Evolutionary conservation across 2,888 invertebrate species (phyloP), one percentile per base, ranked within the genome.

Genomic region (Sceliomorpha sp.): DNA sequence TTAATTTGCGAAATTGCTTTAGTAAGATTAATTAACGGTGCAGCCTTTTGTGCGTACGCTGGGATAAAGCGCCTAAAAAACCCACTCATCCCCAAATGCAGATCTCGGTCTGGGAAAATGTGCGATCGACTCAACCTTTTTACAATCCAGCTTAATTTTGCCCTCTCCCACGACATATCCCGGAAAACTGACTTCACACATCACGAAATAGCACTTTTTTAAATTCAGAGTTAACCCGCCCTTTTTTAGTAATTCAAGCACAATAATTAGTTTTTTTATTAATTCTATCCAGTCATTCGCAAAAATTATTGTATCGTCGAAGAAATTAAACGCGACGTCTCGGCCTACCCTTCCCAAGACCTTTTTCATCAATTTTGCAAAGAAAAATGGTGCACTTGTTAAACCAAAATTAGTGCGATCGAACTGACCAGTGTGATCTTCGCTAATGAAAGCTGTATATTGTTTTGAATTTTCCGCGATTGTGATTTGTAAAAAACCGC

Each of bases 251-350:
- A 13, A 1, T 8, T 34, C 13, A 1, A 34, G 13, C 1, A 34
- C 13, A 1, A 13, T 13, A 13, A 34, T 6, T 10, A 34, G 14
- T 13, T 34, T 34, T 1, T 34, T 13, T 1, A 34, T 13, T 4
- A 34, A 2, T 15, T 8, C 45, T 24, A 32, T 17, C 76, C 66
- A 75, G 82, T 83, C 82, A n/a, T n/a, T n/a, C n/a, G n/a, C n/a
- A n/a, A n/a, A n/a, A n/a, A n/a, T n/a, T n/a, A n/a, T n/a, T n/a
- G n/a, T n/a, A n/a, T n/a, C n/a, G n/a, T n/a, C n/a, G n/a, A n/a
- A n/a, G n/a, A n/a, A n/a, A n/a, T n/a, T n/a, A n/a, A n/a, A n/a
- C n/a, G n/a, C n/a, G n/a, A n/a, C n/a, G n/a, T n/a, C n/a, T n/a
- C n/a, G n/a, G n/a, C n/a, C n/a, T n/a, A n/a, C n/a, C n/a, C n/a